phyloP scores from a whole-genome alignment of 2,113 vertebrate species.

The Tragulus kanchil region DNA sequence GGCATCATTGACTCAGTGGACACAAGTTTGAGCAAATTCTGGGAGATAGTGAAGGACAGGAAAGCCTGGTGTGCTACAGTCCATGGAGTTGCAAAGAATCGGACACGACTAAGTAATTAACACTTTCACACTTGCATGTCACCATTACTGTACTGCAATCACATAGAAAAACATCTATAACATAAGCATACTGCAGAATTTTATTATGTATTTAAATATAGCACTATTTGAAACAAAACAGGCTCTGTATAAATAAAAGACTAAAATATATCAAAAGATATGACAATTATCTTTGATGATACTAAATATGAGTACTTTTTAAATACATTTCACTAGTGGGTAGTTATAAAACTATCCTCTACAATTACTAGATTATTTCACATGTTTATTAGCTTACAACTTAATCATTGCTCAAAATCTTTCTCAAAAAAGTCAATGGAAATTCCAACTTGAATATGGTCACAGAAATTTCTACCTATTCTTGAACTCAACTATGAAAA shows the following conservation, averaged over 20 bases:
- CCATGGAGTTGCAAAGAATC: background rate
- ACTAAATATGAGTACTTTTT: background rate
- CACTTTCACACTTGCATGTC: background rate
- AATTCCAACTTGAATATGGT: slow-evolving; percentile 14
- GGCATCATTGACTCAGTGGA: too few species aligned
- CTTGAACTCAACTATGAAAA: slow-evolving; percentile 1
- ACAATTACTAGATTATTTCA: slow-evolving; percentile 6
- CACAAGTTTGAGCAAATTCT: too few species aligned
- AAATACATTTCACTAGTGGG: background rate
- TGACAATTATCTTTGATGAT: background rate
- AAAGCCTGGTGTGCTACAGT: background rate
- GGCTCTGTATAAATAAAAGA: background rate
- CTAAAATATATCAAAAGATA: background rate
- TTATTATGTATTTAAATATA: background rate
- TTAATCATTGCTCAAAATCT: slow-evolving; percentile 36
- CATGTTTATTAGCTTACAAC: slow-evolving; percentile 13
- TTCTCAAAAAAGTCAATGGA: slow-evolving; percentile 54
- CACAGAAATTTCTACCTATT: background rate
- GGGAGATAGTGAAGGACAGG: background rate
- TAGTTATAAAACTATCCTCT: slow-evolving; percentile 18
- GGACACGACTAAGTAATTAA: background rate
- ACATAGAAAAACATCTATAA: slow-evolving; percentile 19
- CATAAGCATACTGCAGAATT: background rate
- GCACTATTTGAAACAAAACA: background rate
- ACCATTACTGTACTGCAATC: background rate